Percentiles rank a stretch among this genome's conserved stretches.
Conservation (phyloP, 1,140 invertebrate genomes). For the Lethocerus indicus region DNA sequence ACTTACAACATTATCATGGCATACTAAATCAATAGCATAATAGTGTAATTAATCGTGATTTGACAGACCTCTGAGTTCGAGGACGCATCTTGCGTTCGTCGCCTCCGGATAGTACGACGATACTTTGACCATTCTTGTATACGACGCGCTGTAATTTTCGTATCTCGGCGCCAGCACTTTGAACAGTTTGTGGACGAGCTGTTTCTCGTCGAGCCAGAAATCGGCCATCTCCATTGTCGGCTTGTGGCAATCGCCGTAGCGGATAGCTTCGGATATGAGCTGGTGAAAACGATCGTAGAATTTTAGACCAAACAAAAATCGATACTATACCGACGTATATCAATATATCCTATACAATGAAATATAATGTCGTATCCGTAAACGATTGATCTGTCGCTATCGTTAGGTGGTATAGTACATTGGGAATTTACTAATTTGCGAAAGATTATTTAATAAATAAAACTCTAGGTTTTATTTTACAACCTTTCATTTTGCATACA, state of each 20-base stretch:
- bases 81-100: slow-evolving; percentile 35
- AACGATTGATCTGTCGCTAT: too few species aligned
- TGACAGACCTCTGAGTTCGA: slow-evolving; percentile 41
- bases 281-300: slow-evolving; percentile 26
- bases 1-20: not conserved
- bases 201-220: slow-evolving; percentile 79
- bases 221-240: slow-evolving; percentile 79
- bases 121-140: slow-evolving; percentile 47
- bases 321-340: not conserved
- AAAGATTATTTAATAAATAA: too few species aligned
- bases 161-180: slow-evolving; percentile 78
- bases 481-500: too few species aligned
- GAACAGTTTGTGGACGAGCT: slow-evolving; percentile 80
- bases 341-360: slow-evolving; percentile 1
- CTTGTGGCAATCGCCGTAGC: slow-evolving; percentile 65
- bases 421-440: too few species aligned
- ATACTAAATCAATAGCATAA: not conserved
- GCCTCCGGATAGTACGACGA: slow-evolving; percentile 25
- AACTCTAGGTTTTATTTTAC: too few species aligned
- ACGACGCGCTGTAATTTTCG: slow-evolving; percentile 46
- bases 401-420: too few species aligned
- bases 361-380: too few species aligned
- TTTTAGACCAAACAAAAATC: not conserved
- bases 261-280: slow-evolving; percentile 78
- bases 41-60: not conserved